phyloP scores from a whole-genome alignment of 2,113 vertebrate species.

The Burhinus oedicnemus region DNA sequence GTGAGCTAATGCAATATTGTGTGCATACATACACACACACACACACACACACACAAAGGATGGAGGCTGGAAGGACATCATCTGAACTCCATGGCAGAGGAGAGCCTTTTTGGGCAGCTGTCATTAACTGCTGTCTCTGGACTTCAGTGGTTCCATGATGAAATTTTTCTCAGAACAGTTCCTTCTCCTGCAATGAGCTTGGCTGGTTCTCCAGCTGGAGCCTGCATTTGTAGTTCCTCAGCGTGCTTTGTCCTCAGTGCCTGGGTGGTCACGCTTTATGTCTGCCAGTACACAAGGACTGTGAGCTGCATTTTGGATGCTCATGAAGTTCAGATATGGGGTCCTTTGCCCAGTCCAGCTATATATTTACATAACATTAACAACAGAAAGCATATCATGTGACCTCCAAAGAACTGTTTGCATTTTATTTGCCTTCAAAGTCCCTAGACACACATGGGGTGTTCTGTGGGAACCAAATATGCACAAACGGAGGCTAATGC shows the following conservation, averaged over 20 bases:
- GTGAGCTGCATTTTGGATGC: background rate
- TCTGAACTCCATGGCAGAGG: background rate
- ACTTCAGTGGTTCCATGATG: background rate
- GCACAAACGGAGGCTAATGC: background rate
- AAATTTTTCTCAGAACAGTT: background rate
- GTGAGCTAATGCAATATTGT: background rate
- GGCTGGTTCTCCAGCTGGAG: background rate
- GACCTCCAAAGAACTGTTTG: background rate
- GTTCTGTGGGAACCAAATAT: background rate
- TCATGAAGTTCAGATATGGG: background rate
- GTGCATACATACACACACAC: no score
- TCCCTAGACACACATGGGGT: background rate
- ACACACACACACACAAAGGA: background rate
- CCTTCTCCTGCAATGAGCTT: background rate
- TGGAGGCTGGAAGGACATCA: background rate
- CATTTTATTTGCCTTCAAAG: background rate
- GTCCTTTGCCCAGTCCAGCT: background rate
- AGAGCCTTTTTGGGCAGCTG: background rate
- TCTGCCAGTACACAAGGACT: background rate
- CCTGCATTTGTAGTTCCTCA: background rate
- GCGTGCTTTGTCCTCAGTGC: background rate
- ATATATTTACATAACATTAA: background rate
- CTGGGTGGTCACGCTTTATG: background rate
- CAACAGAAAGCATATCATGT: background rate
- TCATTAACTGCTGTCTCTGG: background rate